Conservation (phyloP, 2,113 vertebrate species). For the Rhinolophus sinicus region DNA sequence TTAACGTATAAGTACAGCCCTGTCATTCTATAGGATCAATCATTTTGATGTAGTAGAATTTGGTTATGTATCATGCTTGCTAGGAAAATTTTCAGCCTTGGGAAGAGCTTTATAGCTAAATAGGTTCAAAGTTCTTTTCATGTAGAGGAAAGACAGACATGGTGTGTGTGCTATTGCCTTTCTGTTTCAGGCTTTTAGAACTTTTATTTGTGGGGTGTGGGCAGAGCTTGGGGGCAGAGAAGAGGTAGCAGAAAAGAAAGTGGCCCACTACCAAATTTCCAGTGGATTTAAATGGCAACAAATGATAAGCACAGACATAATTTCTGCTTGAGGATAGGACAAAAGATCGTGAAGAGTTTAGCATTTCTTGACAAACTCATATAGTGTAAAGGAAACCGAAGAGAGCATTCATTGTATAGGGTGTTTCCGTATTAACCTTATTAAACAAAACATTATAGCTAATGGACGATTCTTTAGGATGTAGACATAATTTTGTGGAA, state of each 20-base stretch:
- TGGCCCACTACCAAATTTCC: neutral
- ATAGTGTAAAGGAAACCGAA: neutral
- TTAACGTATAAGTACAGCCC: neutral
- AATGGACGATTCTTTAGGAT: neutral
- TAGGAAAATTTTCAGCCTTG: slow-evolving; percentile 6
- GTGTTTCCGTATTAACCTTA: slow-evolving; percentile 34
- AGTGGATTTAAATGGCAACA: slow-evolving; percentile 14
- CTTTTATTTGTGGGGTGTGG: slow-evolving; percentile 39
- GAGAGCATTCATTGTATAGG: neutral
- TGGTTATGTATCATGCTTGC: neutral
- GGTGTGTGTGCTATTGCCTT: neutral
- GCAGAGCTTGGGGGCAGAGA: neutral
- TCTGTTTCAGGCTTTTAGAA: slow-evolving; percentile 14
- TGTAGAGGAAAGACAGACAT: neutral
- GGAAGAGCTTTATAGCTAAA: slow-evolving; percentile 37
- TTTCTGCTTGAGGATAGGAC: slow-evolving; percentile 13
- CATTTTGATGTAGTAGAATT: slow-evolving; percentile 37
- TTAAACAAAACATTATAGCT: neutral
- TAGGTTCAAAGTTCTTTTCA: slow-evolving; percentile 6
- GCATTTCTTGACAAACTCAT: neutral
- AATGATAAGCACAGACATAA: neutral
- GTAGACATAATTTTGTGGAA: slow-evolving; percentile 47
- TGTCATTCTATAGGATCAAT: neutral
- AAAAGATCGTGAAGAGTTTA: slow-evolving; percentile 27
- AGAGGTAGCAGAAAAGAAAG: neutral